Base-by-base conservation (phyloP, 2,113 vertebrate species). In the Anguilla japonica region DNA sequence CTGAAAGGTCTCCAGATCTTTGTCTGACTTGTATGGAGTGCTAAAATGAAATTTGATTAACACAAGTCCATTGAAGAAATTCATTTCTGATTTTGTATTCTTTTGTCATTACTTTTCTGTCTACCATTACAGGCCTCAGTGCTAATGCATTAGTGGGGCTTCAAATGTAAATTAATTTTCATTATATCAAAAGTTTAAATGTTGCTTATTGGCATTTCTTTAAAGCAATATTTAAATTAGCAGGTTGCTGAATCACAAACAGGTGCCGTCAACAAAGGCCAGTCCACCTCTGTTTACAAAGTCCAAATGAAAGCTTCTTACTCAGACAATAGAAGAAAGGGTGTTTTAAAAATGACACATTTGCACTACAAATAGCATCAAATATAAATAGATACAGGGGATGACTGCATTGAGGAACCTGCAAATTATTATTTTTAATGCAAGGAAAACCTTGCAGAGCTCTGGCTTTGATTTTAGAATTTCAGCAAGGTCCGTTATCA, bases 291-390 rank as follows among this genome's bases (percentile, higher is more conserved):
- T 86, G 56, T 82, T 82, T 57, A 26, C 56, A 34, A 29, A 85
- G 18, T 53, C 67, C 56, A 71, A 41, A 82, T 67, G 56, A 40
- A 82, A n/a, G 53, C 39, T 41, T 81, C 56, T 7, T 29, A 39
- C 40, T 79, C n/a, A 53, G n/a, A 87, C 43, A 83, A 83, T 29
- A 83, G 34, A 56, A 50, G 43, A 75, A 57, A 41, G 29, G 11
- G 50, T 22, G 15, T 75, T 81, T 15, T 15, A 39, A 82, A 86
- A 82, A 86, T 46, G n/a, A 41, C 4, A 41, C 39, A 87, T 87
- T 87, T 87, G 81, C 86, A 87, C 81, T 83, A 75, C 80, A 41
- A 22, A 81, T 41, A 15, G 41, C 41, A 81, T 5, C 29, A 15
- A 79, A 41, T 41, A 13, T 81, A 82, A 82, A 82, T 82, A 39